phyloP scores from a whole-genome alignment of 2,888 invertebrate genomes.

The Dorcus parallelipipedus region DNA sequence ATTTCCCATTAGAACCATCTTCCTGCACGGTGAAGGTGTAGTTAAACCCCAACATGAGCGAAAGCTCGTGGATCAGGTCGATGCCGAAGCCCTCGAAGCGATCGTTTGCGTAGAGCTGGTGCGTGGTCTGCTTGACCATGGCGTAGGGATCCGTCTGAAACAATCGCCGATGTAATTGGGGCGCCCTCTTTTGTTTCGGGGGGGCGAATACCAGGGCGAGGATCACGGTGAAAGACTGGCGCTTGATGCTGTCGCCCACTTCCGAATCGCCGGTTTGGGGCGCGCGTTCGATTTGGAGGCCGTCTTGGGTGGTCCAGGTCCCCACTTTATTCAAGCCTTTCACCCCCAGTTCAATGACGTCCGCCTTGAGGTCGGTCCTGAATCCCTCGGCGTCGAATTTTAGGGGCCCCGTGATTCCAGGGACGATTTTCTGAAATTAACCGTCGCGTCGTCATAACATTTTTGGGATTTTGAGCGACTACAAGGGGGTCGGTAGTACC shows the following conservation, averaged over 20 bases:
- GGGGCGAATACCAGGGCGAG: conserved; percentile 65
- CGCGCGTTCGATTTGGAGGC: conserved; percentile 54
- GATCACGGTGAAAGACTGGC: conserved; percentile 68
- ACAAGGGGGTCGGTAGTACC: too few species aligned
- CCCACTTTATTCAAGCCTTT: conserved; percentile 66
- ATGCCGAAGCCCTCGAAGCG: conserved; percentile 86
- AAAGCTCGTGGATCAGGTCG: conserved; percentile 79
- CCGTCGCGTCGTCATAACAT: too few species aligned
- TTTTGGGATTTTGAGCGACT: too few species aligned
- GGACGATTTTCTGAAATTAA: conserved; percentile 56
- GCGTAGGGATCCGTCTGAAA: conserved; percentile 82
- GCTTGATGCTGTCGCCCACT: conserved; percentile 63
- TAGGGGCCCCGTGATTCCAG: conserved; percentile 73
- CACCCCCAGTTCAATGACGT: conserved; percentile 62
- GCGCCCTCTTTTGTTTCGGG: neutral
- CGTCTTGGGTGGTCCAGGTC: conserved; percentile 62
- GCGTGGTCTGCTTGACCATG: conserved; percentile 72
- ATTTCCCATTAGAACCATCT: conserved; percentile 72
- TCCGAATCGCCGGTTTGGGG: conserved; percentile 28
- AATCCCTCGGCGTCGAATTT: conserved; percentile 77
- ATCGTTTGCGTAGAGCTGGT: conserved; percentile 69
- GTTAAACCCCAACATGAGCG: conserved; percentile 74
- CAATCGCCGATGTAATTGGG: neutral
- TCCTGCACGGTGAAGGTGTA: conserved; percentile 76
- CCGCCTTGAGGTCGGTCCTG: conserved; percentile 65